A percentile compares a stretch with the other conserved stretches of the same genome.
phyloP scores from a whole-genome alignment of 2,888 invertebrate species.

The Mythimna pallens region DNA sequence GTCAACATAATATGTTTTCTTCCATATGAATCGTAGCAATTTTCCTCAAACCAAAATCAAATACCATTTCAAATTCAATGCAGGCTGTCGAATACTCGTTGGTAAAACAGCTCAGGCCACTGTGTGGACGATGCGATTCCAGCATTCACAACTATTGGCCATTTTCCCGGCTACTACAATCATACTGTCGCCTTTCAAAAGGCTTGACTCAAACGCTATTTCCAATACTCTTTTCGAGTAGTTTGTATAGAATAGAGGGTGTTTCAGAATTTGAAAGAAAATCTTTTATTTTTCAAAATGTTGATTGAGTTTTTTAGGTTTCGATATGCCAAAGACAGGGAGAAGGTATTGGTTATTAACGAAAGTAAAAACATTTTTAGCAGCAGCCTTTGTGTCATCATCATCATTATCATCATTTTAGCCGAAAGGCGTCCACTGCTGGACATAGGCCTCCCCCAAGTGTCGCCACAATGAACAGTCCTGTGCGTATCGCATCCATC shows the following conservation, averaged over 20 bases:
- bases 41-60: conserved; percentile 1
- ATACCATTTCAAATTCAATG: conserved; percentile 35
- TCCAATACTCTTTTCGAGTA: conserved; percentile 1
- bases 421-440: too few species aligned
- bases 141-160: conserved; percentile 46
- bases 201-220: conserved; percentile 22
- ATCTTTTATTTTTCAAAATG: not conserved
- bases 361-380: not conserved
- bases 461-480: too few species aligned
- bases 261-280: conserved; percentile 22
- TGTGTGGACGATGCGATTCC: conserved; percentile 36
- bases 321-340: not conserved
- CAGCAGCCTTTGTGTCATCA: not conserved
- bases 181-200: conserved; percentile 19
- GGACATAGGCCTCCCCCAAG: too few species aligned
- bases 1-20: not conserved
- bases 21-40: not conserved
- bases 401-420: too few species aligned
- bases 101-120: conserved; percentile 34
- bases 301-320: conserved; percentile 3
- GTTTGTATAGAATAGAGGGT: not conserved
- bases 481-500: too few species aligned
- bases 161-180: conserved; percentile 36
- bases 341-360: not conserved
- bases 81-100: conserved; percentile 32